Base-by-base conservation (phyloP, 1,140 invertebrate species). In the Drosophila sucinea region DNA sequence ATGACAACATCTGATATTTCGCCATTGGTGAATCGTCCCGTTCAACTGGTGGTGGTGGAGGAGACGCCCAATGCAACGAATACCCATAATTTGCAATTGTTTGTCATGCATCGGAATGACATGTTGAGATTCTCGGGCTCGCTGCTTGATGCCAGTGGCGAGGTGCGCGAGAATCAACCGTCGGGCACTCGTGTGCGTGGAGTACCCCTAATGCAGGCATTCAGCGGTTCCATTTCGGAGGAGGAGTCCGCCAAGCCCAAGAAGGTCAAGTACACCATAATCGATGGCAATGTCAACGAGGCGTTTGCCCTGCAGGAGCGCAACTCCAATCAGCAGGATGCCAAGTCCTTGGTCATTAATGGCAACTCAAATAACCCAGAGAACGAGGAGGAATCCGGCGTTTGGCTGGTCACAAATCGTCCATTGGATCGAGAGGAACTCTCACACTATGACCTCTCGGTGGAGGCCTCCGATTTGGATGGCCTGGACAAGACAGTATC, bases 1-100 rank as follows among this genome's bases (percentile, higher is more conserved):
- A 98, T 98, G 97, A 98, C 97, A 17, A 97, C 97, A 1, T 94
- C 96, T 2, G 96, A 97, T 77, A 93, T 98, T 3, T 94, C 94
- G 27, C 95, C 96, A 3, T 91, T 98, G n/a, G 94, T 97, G 30
- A 95, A 97, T 87, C 94, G 94, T 51, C 96, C 96, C 0, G 94
- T 98, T 5, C 95, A 96, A 79, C 93, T 98, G 17, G 94, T 97
- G 6, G 95, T 98, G 0, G 92, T 97, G 10, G 97, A 97, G 83
- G 96, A 97, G 73, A 94, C 95, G 5, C 94, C 95, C 1, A 97
- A 97, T 85, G 94, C 94, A 47, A 97, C 96, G 33, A 94, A 95
- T 11, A 96, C 96, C 1, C 96, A 97, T 91, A 95, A 96, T 54
- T 91, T 98, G 8, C 95, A 96, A 68, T 92, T 98, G 3, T 95